A percentile compares a stretch with the other conserved stretches of the same genome.
These are phyloP conservation scores for Hoplodrina blanda DNA, from an alignment of 2,888 invertebrate species.

Conservation along the genomic window DNA sequence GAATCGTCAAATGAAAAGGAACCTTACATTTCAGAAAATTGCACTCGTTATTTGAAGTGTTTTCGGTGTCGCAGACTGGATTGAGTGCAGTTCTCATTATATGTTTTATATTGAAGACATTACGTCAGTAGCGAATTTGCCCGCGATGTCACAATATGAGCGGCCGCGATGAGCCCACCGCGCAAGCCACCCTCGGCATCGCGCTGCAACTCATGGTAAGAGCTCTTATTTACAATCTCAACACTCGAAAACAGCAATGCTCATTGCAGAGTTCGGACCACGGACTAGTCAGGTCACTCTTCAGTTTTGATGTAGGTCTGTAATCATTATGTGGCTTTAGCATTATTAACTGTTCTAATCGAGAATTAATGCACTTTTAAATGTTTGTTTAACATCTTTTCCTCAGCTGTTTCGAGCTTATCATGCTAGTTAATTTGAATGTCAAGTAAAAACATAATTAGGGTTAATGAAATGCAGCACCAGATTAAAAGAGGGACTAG, in stretches of 20 bases:
- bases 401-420: too few species aligned
- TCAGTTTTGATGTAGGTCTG: too few species aligned
- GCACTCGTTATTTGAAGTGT: constrained; percentile 51
- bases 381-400: too few species aligned
- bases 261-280: background rate
- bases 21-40: constrained; percentile 48
- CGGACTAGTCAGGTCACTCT: too few species aligned
- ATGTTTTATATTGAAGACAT: constrained; percentile 63
- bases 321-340: too few species aligned
- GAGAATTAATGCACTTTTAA: too few species aligned
- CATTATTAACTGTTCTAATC: too few species aligned
- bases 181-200: constrained; percentile 72
- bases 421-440: too few species aligned
- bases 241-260: background rate
- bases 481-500: too few species aligned
- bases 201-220: constrained; percentile 87
- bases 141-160: constrained; percentile 86
- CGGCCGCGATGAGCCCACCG: constrained; percentile 83
- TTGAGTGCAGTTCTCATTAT: constrained; percentile 56
- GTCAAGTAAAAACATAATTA: too few species aligned
- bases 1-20: constrained; percentile 45
- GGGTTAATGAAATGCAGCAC: too few species aligned
- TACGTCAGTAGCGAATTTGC: constrained; percentile 60
- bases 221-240: background rate
- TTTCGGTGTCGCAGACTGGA: constrained; percentile 54